Conservation (phyloP, 2,888 invertebrate genomes). For the Caenorhabditis imperialis region DNA sequence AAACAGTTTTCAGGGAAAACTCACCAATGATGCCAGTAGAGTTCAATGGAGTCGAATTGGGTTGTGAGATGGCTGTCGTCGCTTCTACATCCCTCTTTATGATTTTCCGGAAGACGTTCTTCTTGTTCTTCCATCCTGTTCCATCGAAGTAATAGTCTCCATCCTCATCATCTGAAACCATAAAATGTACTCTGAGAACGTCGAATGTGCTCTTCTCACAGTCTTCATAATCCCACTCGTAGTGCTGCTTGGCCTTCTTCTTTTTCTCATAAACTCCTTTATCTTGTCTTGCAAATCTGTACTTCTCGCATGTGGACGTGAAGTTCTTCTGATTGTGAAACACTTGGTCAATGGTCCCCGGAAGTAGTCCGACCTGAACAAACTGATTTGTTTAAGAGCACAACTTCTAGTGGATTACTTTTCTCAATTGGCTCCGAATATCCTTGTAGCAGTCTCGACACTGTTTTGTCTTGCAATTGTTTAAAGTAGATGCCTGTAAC, state of each 20-base stretch:
- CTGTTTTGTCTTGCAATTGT: conserved; percentile 53
- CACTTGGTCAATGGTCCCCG: conserved; percentile 45
- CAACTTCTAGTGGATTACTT: conserved; percentile 35
- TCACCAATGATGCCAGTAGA: conserved; percentile 46
- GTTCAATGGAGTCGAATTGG: conserved; percentile 37
- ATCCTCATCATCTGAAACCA: conserved; percentile 39
- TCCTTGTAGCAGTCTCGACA: conserved; percentile 58
- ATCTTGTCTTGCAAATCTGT: conserved; percentile 57
- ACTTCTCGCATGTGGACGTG: conserved; percentile 60
- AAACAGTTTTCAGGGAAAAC: background rate
- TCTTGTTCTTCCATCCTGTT: conserved; percentile 8
- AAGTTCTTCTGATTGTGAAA: conserved; percentile 46
- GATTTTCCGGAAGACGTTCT: conserved; percentile 7
- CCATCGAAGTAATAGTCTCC: conserved; percentile 27
- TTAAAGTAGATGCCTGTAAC: conserved; percentile 22
- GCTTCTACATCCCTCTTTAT: conserved; percentile 32
- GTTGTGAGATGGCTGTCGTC: conserved; percentile 20
- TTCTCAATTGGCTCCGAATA: conserved; percentile 47
- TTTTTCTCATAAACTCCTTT: conserved; percentile 60
- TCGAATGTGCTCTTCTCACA: conserved; percentile 22
- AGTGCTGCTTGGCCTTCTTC: conserved; percentile 48
- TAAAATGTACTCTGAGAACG: conserved; percentile 25
- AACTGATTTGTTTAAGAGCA: too few species aligned
- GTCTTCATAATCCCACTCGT: conserved; percentile 47
- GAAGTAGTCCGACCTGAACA: conserved; percentile 57